phyloP scores from a whole-genome alignment of 2,797 vertebrate genomes.

The Anguilla megastoma region DNA sequence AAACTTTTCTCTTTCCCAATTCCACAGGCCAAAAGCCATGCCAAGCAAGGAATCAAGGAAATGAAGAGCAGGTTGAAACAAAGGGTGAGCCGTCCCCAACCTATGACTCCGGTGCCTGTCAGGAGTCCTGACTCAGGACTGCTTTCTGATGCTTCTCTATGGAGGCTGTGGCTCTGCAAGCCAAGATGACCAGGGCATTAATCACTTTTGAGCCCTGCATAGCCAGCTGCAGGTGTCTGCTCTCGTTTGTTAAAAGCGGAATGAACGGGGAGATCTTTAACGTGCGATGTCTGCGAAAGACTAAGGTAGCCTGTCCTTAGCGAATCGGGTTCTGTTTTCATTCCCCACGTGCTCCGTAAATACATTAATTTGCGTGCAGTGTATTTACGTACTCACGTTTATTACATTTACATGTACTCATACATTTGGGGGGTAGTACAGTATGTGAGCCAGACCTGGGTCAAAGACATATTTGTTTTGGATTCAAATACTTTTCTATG shows the following conservation, averaged over 20 bases:
- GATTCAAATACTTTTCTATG: too few relatives aligned
- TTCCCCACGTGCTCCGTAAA: conserved; percentile 19
- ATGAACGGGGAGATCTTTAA: conserved; percentile 25
- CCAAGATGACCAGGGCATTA: conserved; percentile 73
- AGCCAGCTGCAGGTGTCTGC: conserved; percentile 55
- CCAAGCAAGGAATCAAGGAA: conserved; percentile 89
- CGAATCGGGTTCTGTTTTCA: conserved; percentile 38
- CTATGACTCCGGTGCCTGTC: conserved; percentile 42
- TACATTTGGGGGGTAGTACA: background rate
- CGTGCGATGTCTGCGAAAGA: background rate
- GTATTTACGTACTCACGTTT: background rate
- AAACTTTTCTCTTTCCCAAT: conserved; percentile 24
- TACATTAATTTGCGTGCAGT: background rate
- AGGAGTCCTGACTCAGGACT: background rate
- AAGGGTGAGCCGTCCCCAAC: conserved; percentile 74
- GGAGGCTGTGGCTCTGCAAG: conserved; percentile 64
- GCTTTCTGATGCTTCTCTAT: conserved; percentile 61
- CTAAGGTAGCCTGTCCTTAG: background rate
- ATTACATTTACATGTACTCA: background rate
- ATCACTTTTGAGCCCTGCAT: conserved; percentile 84
- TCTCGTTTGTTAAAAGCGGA: conserved; percentile 45
- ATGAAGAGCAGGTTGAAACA: conserved; percentile 90
- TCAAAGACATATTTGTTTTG: too few relatives aligned
- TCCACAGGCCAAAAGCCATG: conserved; percentile 88
- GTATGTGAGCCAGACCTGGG: background rate